Base-by-base conservation (phyloP, 2,113 vertebrate species). In the Dicerorhinus sumatrensis region DNA sequence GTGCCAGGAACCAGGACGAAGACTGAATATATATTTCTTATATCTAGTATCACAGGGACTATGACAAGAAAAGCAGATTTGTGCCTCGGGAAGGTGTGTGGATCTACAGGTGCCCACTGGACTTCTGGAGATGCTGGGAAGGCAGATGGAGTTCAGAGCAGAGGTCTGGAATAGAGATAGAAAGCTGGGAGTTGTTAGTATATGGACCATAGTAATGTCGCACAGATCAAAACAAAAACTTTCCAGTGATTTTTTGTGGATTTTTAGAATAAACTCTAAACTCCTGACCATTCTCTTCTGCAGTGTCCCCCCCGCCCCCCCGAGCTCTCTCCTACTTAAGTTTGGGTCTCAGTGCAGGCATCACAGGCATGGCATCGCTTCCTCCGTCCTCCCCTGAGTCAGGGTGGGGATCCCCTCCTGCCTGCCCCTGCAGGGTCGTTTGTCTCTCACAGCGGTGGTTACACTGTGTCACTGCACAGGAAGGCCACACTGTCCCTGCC, bases 221-320 rank as follows among this genome's bases (percentile, higher is more conserved):
- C 42, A 13, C 6, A 90, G 63, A 31, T 25, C n/a, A 23, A 76
- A 93, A 87, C 69, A 56, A 42, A 54, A 21, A 21, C 31, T 76
- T 58, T 67, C n/a, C 13, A 18, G 54, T 75, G 60, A 69, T 79
- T 27, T 69, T 46, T 77, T 51, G 27, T 31, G 18, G 21, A 13
- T 62, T 89, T 89, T 92, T 42, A 67, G 70, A 58, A 65, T 72
- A 36, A 36, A 87, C 63, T n/a, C 48, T 69, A 69, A 72, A 56
- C 12, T 54, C 65, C 20, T 20, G 10, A 48, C n/a, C 21, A 5
- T 63, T 63, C 60, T 89, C 7, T 83, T 7, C 18, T 58, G 3
- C 1, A 2, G 60, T 6, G 6, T 13, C 20, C 29, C 25, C 2
- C 0, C 17, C 3, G 5, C n/a, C 13, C 13, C 5, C 11, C 25